Conservation (phyloP, 2,113 vertebrate genomes). For the Natator depressus region DNA sequence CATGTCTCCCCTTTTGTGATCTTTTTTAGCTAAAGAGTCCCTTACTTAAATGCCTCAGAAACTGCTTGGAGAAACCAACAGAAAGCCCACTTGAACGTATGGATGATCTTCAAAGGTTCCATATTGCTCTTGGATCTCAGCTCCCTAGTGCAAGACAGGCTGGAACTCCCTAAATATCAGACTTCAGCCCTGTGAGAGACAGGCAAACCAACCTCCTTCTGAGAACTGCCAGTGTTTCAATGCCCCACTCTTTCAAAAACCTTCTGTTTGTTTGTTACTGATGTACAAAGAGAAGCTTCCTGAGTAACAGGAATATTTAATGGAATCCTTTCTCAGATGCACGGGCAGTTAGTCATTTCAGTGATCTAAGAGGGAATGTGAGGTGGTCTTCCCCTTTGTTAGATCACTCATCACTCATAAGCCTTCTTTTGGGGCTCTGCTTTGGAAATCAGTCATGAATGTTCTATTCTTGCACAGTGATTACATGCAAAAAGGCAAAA, state of each 20-base stretch:
- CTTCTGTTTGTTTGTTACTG: not conserved
- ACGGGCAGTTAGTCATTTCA: not conserved
- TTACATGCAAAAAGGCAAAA: not conserved
- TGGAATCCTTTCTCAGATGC: not conserved
- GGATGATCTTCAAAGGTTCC: not conserved
- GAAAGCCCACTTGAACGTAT: not conserved
- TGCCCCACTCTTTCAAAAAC: not conserved
- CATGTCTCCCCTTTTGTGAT: not conserved
- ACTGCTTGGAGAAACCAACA: slow-evolving; percentile 7
- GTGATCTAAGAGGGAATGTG: not conserved
- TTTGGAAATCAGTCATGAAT: not conserved
- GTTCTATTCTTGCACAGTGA: not conserved
- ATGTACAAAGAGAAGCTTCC: not conserved
- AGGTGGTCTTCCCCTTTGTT: not conserved
- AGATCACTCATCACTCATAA: not conserved
- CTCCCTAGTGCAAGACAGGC: not conserved
- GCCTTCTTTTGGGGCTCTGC: not conserved
- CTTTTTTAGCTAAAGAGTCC: slow-evolving; percentile 20
- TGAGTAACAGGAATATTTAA: not conserved
- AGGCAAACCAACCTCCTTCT: not conserved
- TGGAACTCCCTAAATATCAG: not conserved
- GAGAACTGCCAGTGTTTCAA: not conserved
- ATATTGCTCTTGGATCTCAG: not conserved
- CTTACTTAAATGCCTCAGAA: slow-evolving; percentile 13
- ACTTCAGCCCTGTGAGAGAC: not conserved